These are phyloP conservation scores for Hydrocynus forskahlii DNA, from an alignment of 2,797 vertebrate species.

Conservation along the genomic window DNA sequence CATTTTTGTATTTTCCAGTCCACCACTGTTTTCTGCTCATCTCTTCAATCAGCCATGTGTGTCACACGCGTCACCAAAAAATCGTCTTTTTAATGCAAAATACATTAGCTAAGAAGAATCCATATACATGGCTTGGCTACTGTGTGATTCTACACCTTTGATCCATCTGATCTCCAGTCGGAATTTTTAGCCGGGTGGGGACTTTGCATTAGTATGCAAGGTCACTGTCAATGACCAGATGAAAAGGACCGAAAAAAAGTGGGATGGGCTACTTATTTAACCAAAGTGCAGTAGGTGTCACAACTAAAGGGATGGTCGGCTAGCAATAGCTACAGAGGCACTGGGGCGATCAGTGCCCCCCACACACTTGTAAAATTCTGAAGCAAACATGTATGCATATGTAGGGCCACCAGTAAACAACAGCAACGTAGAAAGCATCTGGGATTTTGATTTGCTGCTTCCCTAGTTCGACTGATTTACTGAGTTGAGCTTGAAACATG, in stretches of 20 bases:
- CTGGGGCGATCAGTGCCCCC: not conserved
- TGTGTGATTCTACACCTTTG: conserved; percentile 36
- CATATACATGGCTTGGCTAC: not conserved
- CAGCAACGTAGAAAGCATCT: not conserved
- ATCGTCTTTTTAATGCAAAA: not conserved
- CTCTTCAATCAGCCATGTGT: conserved; percentile 11
- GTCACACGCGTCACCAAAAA: not conserved
- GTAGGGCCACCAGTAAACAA: not conserved
- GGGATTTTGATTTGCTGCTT: conserved; percentile 1
- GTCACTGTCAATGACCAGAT: conserved; percentile 12
- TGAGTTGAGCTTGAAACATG: not conserved
- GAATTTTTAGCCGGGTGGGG: not conserved
- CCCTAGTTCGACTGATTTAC: not conserved
- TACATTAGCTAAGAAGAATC: conserved; percentile 8
- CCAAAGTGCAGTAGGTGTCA: conserved; percentile 15
- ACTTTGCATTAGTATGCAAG: conserved; percentile 29
- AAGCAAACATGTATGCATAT: conserved; percentile 6
- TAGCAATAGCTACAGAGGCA: not conserved
- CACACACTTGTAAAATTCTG: not conserved
- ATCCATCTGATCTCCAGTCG: conserved; percentile 58
- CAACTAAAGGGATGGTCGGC: not conserved
- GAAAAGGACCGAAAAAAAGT: conserved; percentile 9
- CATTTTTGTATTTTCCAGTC: not conserved
- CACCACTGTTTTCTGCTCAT: conserved; percentile 24
- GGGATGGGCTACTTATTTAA: not conserved